Percentiles rank a stretch among this genome's conserved stretches.
Evolutionary conservation across 1,140 invertebrate species (phyloP).

Genomic region (Hylaeus volcanicus): DNA sequence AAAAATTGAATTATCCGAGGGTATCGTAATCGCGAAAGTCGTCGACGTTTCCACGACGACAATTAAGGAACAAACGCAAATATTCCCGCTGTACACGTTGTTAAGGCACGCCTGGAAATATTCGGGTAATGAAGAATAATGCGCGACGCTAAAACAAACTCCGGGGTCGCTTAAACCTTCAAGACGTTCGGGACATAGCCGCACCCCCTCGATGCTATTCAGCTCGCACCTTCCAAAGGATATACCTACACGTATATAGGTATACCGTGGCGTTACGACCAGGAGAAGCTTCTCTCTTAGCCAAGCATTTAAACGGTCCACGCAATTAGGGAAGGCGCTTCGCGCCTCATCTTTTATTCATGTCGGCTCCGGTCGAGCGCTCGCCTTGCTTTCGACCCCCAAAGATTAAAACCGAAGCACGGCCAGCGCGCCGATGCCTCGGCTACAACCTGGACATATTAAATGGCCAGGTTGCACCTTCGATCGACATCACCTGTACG

Average conservation of each 20-base stretch:
- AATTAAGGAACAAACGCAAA: conserved; percentile 37
- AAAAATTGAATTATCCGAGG: conserved; percentile 28
- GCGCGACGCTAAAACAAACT: conserved; percentile 39
- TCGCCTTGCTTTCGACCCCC: conserved; percentile 57
- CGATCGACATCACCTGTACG: conserved; percentile 34
- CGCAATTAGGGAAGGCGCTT: conserved; percentile 79
- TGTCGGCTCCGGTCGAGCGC: conserved; percentile 47
- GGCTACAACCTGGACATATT: conserved; percentile 49
- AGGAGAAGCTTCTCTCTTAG: conserved; percentile 61
- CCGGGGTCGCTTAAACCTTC: conserved; percentile 19
- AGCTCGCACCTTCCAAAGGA: conserved; percentile 35
- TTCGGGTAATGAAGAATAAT: conserved; percentile 49
- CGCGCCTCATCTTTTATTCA: conserved; percentile 79
- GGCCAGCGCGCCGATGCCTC: conserved; percentile 18
- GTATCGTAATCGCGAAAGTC: conserved; percentile 1
- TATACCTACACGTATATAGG: conserved; percentile 47
- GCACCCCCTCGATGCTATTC: neutral
- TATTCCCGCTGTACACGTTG: conserved; percentile 25
- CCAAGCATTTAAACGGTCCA: conserved; percentile 74
- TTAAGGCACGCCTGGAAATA: conserved; percentile 42
- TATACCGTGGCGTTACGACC: conserved; percentile 41
- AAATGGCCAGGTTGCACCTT: conserved; percentile 49
- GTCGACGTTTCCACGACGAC: neutral
- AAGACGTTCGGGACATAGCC: conserved; percentile 16
- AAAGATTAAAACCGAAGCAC: conserved; percentile 75